Evolutionary conservation across 2,888 invertebrate genomes (phyloP), one percentile per base, ranked within the genome.

Genomic region (Neoascia interrupta): DNA sequence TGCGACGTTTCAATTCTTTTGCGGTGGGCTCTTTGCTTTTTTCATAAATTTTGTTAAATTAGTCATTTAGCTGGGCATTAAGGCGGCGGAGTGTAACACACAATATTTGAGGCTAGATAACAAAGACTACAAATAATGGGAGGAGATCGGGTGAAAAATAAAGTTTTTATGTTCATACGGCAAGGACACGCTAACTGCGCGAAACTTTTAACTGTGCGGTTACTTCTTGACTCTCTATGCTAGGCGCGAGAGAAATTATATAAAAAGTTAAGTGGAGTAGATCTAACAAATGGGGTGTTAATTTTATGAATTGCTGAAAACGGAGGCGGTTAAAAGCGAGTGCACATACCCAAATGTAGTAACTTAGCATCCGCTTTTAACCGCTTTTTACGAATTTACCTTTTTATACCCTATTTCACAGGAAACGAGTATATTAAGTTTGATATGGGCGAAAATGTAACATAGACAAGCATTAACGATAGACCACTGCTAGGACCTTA

Each of bases 21-120:
- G 31, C 31, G 31, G n/a, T 31, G 8, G 8, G 8, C 3, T 31
- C 8, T n/a, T 16, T 37, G 21, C 10, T 4, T 21, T 53, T n/a
- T 64, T 43, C 51, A 64, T 53, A 53, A 64, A 64, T 64, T 64
- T 34, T 10, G 11, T 41, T 10, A 41, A 43, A 53, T 64, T 64
- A 53, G 31, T 15, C 16, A 43, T 21, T 53, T 43, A 21, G 28
- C 15, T 37, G 13, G 47, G 21, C 11, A 19, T 37, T 34, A 21
- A 36, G 23, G 34, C 10, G 34, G 45, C 10, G 13, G 34, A 5
- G 6, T 1, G n/a, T n/a, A n/a, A n/a, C n/a, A n/a, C n/a, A n/a
- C n/a, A n/a, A n/a, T 5, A 16, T 19, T 10, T 5, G 16, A 53
- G 1, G 10, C 11, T 10, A 15, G 36, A 36, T 34, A 53, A 36